phyloP scores from a whole-genome alignment of 2,113 vertebrate genomes.

The Entelurus aequoreus region DNA sequence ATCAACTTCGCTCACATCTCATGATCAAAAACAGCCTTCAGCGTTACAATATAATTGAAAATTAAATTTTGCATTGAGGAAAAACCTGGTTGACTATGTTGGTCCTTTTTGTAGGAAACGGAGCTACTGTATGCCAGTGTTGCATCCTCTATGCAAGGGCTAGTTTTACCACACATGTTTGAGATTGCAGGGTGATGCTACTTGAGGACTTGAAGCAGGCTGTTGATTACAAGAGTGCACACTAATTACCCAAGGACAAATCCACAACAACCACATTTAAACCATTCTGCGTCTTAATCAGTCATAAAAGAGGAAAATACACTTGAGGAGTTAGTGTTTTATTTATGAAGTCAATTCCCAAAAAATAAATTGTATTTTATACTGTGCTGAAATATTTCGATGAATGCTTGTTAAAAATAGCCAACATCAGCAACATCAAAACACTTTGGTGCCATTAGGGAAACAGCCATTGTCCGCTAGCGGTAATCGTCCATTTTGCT shows the following conservation, averaged over 20 bases:
- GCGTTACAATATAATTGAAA: no score
- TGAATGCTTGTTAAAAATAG: slow-evolving; percentile 49
- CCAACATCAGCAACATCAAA: slow-evolving; percentile 44
- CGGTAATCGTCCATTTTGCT: slow-evolving; percentile 60
- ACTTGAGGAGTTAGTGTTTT: no score
- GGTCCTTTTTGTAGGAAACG: no score
- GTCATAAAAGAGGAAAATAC: no score
- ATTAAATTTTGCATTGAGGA: no score
- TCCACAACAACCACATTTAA: not conserved
- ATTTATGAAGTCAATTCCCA: no score
- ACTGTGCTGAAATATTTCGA: slow-evolving; percentile 26
- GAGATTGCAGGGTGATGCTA: not conserved
- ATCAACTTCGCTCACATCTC: no score
- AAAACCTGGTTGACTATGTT: no score
- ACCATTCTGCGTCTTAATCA: not conserved
- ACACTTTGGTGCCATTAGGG: slow-evolving; percentile 58
- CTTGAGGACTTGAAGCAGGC: slow-evolving; percentile 29
- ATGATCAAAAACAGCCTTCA: no score
- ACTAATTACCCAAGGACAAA: slow-evolving; percentile 22
- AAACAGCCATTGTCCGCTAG: slow-evolving; percentile 42
- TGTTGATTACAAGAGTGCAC: slow-evolving; percentile 19
- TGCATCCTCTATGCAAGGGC: slow-evolving; percentile 7
- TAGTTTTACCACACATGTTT: slow-evolving; percentile 21
- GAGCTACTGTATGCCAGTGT: no score
- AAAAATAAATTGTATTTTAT: not conserved